Evolutionary conservation across 2,888 invertebrate genomes (phyloP).

Genomic region (Melanostoma scalare): DNA sequence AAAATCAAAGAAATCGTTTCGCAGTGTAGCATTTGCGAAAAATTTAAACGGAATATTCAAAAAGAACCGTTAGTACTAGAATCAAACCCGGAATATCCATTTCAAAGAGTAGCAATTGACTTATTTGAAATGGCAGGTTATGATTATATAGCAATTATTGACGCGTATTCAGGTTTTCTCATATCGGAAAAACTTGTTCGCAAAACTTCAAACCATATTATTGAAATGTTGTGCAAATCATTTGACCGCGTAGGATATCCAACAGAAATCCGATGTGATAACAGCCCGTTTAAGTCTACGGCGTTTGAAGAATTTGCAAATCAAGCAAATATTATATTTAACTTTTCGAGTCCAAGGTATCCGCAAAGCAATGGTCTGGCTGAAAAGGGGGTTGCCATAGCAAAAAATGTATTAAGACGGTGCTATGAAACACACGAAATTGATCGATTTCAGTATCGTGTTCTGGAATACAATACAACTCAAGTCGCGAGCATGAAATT

Average conservation of each 20-base stretch:
- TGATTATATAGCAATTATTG: slow-evolving; percentile 41
- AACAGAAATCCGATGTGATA: slow-evolving; percentile 13
- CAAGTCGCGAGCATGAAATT: slow-evolving; percentile 23
- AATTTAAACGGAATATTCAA: slow-evolving; percentile 42
- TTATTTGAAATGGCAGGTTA: slow-evolving; percentile 63
- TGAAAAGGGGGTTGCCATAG: slow-evolving; percentile 16
- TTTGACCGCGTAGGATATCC: slow-evolving; percentile 24
- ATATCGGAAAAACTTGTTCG: background rate
- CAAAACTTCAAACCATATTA: slow-evolving; percentile 12
- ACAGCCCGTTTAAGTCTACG: slow-evolving; percentile 4
- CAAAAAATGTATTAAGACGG: slow-evolving; percentile 18
- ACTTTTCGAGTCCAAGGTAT: slow-evolving; percentile 30
- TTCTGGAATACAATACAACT: slow-evolving; percentile 36
- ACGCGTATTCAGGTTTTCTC: slow-evolving; percentile 19
- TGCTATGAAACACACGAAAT: slow-evolving; percentile 21
- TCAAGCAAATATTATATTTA: slow-evolving; percentile 16
- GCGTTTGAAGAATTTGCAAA: slow-evolving; percentile 18
- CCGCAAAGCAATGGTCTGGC: slow-evolving; percentile 15
- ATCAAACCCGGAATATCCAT: slow-evolving; percentile 24
- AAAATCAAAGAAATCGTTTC: slow-evolving; percentile 32
- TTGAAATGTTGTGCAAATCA: background rate
- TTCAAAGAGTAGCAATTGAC: slow-evolving; percentile 23
- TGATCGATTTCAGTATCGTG: slow-evolving; percentile 18
- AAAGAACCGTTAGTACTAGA: slow-evolving; percentile 30
- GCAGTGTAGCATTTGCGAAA: slow-evolving; percentile 19